A percentile compares a stretch with the other conserved stretches of the same genome.
phyloP scores from a whole-genome alignment of 1,140 invertebrate genomes.

The Achroia grisella region DNA sequence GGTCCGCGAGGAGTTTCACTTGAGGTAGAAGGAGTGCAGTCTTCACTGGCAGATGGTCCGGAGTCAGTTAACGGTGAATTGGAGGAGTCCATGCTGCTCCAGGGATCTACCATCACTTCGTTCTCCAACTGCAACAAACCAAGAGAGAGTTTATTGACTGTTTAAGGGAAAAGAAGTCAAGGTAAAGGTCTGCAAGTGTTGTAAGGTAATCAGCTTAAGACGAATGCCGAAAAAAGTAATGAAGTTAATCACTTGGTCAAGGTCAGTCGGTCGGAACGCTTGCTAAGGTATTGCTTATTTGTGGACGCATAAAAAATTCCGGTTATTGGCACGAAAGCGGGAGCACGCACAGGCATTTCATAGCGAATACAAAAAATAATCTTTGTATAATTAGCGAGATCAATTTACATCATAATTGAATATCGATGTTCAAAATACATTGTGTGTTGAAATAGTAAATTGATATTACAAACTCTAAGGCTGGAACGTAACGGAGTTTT shows the following conservation, averaged over 20 bases:
- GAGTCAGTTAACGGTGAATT: conserved; percentile 70
- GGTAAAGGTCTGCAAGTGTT: conserved; percentile 13
- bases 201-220: conserved; percentile 31
- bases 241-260: conserved; percentile 33
- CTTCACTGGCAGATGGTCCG: conserved; percentile 64
- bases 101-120: conserved; percentile 71
- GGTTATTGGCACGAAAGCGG: conserved; percentile 3
- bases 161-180: conserved; percentile 27
- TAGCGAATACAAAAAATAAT: too few relatives aligned
- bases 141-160: conserved; percentile 11
- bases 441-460: too few relatives aligned
- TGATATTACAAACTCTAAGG: too few relatives aligned
- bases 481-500: too few relatives aligned
- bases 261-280: conserved; percentile 23
- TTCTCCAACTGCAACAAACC: conserved; percentile 72
- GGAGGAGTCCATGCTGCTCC: conserved; percentile 73
- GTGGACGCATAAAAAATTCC: conserved; percentile 18
- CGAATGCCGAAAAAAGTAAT: conserved; percentile 26
- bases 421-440: too few relatives aligned
- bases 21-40: conserved; percentile 62
- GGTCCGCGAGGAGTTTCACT: conserved; percentile 43
- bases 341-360: background rate
- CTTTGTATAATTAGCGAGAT: too few relatives aligned
- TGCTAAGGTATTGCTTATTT: conserved; percentile 19
- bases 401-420: too few relatives aligned